Evolutionary conservation across 1,140 invertebrate genomes (phyloP), one percentile per base, ranked within the genome.

Genomic region (Oreohelix idahoensis): DNA sequence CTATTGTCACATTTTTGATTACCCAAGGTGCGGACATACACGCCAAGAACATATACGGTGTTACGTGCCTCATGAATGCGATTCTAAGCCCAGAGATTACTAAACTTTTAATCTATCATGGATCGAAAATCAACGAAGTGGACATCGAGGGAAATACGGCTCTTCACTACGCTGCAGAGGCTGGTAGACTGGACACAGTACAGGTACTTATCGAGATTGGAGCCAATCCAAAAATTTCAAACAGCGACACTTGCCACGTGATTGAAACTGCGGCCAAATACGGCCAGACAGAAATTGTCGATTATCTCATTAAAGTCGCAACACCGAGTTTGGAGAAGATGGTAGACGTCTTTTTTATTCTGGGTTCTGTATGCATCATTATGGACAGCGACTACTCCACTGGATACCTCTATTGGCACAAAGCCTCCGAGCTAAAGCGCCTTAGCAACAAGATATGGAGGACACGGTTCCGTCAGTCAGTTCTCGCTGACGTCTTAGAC

Each of bases 41-140:
- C n/a, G 23, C 36, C 63, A 35, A 39, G 17, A 71, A 39, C 42
- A 35, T 0, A 1, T 29, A 70, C 8, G 79, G 79, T 35, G 39
- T 81, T 38, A 71, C 79, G 4, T 81, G 79, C 35, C 66, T 81
- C 26, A 81, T 81, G 79, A 81, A 26, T 26, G 36, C 66, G 1
- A 32, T 71, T 1, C 15, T 13, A 10, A 29, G 32, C 36, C 0
- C 42, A 36, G 63, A 81, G 8, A 2, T 71, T 17, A 35, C 49
- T 42, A 39, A 45, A 51, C 39, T 81, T 4, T 66, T 81, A 38
- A 45, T 81, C 5, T 10, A 15, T 2, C 26, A 36, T 26, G 79
- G 79, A 45, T 38, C 66, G 0, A 51, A 71, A 49, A 49, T 81
- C 29, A 81, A 81, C 66, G 69, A 71, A 13, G 32, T 51, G 1